These are phyloP conservation scores for Dynastes hyllus DNA, from an alignment of 2,888 invertebrate genomes.

Conservation along the genomic window DNA sequence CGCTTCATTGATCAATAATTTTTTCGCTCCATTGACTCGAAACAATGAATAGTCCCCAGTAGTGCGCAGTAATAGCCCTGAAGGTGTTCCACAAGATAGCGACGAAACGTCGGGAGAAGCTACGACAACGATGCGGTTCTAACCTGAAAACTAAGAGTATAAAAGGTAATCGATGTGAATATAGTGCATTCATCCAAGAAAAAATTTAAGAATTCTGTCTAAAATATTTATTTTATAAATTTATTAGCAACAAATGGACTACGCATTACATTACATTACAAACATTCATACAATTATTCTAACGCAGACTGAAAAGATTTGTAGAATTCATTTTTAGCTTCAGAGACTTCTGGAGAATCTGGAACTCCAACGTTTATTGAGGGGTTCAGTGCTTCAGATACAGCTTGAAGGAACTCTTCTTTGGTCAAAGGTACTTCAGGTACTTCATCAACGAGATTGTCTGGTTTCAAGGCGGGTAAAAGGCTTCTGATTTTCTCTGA, in stretches of 20 bases:
- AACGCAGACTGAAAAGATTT: slow-evolving; percentile 36
- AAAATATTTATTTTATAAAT: background rate
- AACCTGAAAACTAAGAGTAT: too few relatives aligned
- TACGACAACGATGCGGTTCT: too few relatives aligned
- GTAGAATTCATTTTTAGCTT: slow-evolving; percentile 45
- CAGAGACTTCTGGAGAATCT: slow-evolving; percentile 47
- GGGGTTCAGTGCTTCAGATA: slow-evolving; percentile 31
- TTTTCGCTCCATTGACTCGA: too few relatives aligned
- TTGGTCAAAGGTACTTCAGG: slow-evolving; percentile 41
- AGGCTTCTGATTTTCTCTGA: slow-evolving; percentile 33
- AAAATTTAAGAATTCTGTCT: background rate
- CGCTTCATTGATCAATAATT: too few relatives aligned
- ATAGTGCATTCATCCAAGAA: background rate
- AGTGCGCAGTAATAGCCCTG: too few relatives aligned
- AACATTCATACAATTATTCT: background rate
- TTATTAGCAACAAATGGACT: background rate
- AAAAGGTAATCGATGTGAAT: too few relatives aligned
- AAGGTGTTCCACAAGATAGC: too few relatives aligned
- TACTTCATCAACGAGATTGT: slow-evolving; percentile 39
- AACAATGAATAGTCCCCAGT: too few relatives aligned
- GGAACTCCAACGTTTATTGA: slow-evolving; percentile 20
- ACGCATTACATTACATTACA: background rate
- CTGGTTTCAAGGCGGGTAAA: slow-evolving; percentile 40
- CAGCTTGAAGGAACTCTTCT: slow-evolving; percentile 39
- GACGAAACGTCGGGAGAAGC: too few relatives aligned